Conservation (phyloP, 2,888 invertebrate species). For the Drosophila barbarae region DNA sequence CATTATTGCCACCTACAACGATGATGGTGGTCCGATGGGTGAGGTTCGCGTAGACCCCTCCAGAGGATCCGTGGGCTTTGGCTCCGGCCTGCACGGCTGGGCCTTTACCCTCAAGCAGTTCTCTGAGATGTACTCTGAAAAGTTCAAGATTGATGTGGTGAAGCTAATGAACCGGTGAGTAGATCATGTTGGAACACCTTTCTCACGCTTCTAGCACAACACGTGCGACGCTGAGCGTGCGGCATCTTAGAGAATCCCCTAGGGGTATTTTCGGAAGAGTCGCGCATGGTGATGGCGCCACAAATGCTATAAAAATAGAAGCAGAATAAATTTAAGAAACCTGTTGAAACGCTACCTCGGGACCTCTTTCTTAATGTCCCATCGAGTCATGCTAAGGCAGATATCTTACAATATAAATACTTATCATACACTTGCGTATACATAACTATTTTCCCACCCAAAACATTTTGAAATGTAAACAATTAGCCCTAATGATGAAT, state of each 20-base stretch:
- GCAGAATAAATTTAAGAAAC: constrained; percentile 81
- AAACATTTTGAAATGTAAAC: no score
- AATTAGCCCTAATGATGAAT: background rate
- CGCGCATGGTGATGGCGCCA: constrained; percentile 77
- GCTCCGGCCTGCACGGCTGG: constrained; percentile 99
- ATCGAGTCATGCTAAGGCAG: constrained; percentile 82
- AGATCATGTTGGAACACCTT: background rate
- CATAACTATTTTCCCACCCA: no score
- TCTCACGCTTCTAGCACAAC: constrained; percentile 78
- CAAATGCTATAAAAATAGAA: constrained; percentile 85
- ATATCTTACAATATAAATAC: constrained; percentile 57
- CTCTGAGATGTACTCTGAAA: constrained; percentile 98
- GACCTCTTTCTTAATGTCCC: constrained; percentile 91
- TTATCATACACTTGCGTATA: no score
- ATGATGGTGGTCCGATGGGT: constrained; percentile 99
- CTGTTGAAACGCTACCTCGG: constrained; percentile 85
- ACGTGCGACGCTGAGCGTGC: constrained; percentile 74
- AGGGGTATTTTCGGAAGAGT: constrained; percentile 35
- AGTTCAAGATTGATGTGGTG: constrained; percentile 98
- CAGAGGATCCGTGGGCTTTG: constrained; percentile 99
- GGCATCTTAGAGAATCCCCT: constrained; percentile 44
- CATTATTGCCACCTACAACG: constrained; percentile 99
- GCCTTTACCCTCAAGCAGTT: constrained; percentile 99
- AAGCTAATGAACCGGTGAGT: constrained; percentile 95
- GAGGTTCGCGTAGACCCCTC: constrained; percentile 98